Evolutionary conservation across 92 coral and sea anemone species (phyloP).

Genomic region (Meandrina meandrites): DNA sequence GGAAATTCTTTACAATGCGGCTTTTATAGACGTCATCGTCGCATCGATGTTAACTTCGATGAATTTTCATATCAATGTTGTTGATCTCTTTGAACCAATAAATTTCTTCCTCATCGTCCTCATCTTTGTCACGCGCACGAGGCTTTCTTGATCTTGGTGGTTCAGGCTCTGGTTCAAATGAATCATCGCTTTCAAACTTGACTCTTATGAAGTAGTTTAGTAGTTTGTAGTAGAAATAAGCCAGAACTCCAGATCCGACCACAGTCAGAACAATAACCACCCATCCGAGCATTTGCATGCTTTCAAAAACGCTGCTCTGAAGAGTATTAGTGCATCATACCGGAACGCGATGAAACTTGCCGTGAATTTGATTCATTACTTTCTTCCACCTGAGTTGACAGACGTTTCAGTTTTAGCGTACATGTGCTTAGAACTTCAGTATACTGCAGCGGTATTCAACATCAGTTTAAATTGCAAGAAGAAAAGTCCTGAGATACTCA

Average conservation of each 20-base stretch:
- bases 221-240: constrained; percentile 38
- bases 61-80: constrained; percentile 28
- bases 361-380: not conserved
- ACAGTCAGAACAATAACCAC: constrained; percentile 11
- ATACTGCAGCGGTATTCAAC: not conserved
- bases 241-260: constrained; percentile 19
- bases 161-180: constrained; percentile 1
- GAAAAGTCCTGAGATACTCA: not conserved
- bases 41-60: constrained; percentile 18
- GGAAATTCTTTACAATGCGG: too few relatives aligned
- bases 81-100: constrained; percentile 27
- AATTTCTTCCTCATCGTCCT: constrained; percentile 15
- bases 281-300: constrained; percentile 26
- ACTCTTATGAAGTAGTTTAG: constrained; percentile 21
- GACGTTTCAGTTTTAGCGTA: not conserved
- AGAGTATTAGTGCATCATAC: not conserved
- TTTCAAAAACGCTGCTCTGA: not conserved
- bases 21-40: too few relatives aligned
- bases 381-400: not conserved
- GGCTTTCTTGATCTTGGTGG: constrained; percentile 1
- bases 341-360: not conserved
- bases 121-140: constrained; percentile 2
- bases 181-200: constrained; percentile 20
- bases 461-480: not conserved
- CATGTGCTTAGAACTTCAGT: not conserved